Conservation (phyloP, 2,113 vertebrate genomes). For the Rhinichthys klamathensis region DNA sequence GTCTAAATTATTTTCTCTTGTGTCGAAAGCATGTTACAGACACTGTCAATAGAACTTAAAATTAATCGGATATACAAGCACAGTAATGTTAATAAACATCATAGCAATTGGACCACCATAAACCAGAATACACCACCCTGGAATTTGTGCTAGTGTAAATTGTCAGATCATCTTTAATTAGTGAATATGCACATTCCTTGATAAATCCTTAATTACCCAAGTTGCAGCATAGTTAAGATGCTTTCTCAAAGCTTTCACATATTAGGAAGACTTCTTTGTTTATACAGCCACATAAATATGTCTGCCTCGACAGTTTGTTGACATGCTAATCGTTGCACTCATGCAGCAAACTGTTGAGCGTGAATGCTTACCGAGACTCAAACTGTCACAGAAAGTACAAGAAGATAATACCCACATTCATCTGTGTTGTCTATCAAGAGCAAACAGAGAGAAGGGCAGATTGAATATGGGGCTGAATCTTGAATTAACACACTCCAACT, state of each 20-base stretch:
- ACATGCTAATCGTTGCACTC: conserved; percentile 2
- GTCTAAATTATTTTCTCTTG: background rate
- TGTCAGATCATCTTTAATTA: background rate
- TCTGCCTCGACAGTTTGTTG: conserved; percentile 3
- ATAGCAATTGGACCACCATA: too few relatives aligned
- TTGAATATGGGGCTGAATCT: conserved; percentile 9
- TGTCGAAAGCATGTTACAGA: background rate
- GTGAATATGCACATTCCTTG: background rate
- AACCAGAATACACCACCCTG: too few relatives aligned
- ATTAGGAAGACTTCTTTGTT: background rate
- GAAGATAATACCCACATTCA: background rate
- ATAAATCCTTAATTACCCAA: background rate
- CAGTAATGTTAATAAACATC: too few relatives aligned
- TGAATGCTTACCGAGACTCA: conserved; percentile 3
- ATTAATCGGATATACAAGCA: too few relatives aligned
- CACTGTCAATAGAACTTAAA: background rate
- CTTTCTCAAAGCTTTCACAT: background rate
- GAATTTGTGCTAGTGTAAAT: background rate
- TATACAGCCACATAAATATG: background rate
- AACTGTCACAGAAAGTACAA: background rate
- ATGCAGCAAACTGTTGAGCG: conserved; percentile 1
- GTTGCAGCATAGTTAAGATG: background rate
- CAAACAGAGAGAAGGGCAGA: conserved; percentile 17
- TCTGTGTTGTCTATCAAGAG: background rate
- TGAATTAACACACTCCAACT: background rate